Percentiles rank a stretch among this genome's conserved stretches.
These are phyloP conservation scores for Valencia hispanica DNA, from an alignment of 2,797 vertebrate genomes.

Conservation along the genomic window DNA sequence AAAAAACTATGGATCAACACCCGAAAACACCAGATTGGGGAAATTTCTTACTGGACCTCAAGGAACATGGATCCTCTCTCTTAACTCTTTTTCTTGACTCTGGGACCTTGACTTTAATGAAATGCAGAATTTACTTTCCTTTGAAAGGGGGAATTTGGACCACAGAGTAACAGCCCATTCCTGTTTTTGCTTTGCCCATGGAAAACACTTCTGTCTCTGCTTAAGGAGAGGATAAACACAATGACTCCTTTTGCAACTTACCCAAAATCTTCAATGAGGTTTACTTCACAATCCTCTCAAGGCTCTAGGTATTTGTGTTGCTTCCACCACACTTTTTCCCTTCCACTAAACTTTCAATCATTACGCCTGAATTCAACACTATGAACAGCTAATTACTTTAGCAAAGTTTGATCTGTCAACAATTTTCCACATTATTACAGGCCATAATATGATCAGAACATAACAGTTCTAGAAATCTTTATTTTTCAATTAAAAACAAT, in stretches of 20 bases:
- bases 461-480: too few relatives aligned
- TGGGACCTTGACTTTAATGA: not conserved
- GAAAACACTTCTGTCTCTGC: not conserved
- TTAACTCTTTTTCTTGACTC: not conserved
- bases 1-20: not conserved
- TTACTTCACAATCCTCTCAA: not conserved
- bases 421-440: too few relatives aligned
- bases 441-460: too few relatives aligned
- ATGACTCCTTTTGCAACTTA: not conserved
- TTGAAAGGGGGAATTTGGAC: not conserved
- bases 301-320: not conserved
- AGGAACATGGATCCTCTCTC: not conserved
- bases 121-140: not conserved
- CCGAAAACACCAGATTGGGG: not conserved
- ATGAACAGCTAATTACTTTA: not conserved
- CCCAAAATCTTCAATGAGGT: not conserved
- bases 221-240: not conserved
- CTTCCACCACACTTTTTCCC: not conserved
- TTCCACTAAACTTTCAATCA: not conserved
- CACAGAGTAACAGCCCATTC: too few relatives aligned
- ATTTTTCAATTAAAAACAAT: too few relatives aligned
- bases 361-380: not conserved
- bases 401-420: not conserved
- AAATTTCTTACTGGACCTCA: not conserved
- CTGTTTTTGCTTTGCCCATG: not conserved